Evolutionary conservation across 2,113 vertebrate species (phyloP), one percentile per base, ranked within the genome.

Genomic region (Crotalus helleri): DNA sequence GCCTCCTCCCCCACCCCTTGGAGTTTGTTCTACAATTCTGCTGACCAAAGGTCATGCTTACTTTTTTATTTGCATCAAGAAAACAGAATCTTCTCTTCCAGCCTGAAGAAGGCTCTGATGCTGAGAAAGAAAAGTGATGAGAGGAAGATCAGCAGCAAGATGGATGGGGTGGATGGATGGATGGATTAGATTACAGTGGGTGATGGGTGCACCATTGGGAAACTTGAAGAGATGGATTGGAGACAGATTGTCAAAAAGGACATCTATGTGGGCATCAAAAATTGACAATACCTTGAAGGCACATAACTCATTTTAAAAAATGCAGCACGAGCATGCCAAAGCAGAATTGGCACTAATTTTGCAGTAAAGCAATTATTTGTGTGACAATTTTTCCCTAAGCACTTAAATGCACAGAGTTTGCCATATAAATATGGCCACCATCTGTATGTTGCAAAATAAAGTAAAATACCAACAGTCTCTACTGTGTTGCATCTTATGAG

Each of bases 81-180:
- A 91, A 91, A 87, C 58, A 86, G 39, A 87, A 44, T 86, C 26
- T 86, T 91, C 44, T 59, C 26, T 86, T 91, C 81, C 81, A 87
- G 44, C 81, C 81, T 51, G 81, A 87, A 57, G 81, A 69, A 69
- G 13, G 64, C 29, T 69, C 12, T 69, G 29, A 64, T 64, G 26
- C 61, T n/a, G 61, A 29, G 26, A 69, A 69, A 33, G 29, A n/a
- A 69, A 69, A 69, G 12, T n/a, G 61, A 26, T 11, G 58, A 61
- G 64, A 69, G 64, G 64, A 69, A 69, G 64, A 69, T 29, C 64
- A 69, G 64, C 64, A 15, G 1, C 61, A 69, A 69, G 29, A 69
- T n/a, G 23, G 59, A 59, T 2, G 11, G 61, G 10, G 10, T 61
- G 59, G 24, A 29, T 23, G 59, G 46, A 49, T 7, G 46, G 46